Evolutionary conservation across 1,140 invertebrate species (phyloP).

Genomic region (Bursaphelenchus mucronatus): DNA sequence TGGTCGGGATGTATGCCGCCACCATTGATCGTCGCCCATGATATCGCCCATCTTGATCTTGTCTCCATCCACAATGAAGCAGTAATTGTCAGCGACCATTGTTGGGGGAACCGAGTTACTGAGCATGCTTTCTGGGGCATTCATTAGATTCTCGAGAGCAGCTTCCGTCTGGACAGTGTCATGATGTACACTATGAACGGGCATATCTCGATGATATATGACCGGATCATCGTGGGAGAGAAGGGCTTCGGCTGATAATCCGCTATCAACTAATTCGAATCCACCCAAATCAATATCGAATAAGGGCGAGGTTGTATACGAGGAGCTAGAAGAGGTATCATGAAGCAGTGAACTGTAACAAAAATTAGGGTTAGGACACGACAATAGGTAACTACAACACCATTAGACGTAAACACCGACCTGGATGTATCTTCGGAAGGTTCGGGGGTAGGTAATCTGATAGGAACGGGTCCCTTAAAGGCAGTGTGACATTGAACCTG

Average conservation of each 20-base stretch:
- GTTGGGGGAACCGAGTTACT: constrained; percentile 47
- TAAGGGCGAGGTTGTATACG: constrained; percentile 24
- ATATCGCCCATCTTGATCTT: constrained; percentile 56
- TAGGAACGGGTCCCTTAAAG: neutral
- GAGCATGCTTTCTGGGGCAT: constrained; percentile 55
- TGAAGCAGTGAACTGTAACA: constrained; percentile 5
- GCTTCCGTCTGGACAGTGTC: constrained; percentile 60
- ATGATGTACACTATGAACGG: constrained; percentile 60
- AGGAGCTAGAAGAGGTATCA: constrained; percentile 14
- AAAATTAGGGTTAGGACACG: neutral
- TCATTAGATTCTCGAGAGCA: constrained; percentile 60
- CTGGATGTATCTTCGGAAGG: constrained; percentile 5
- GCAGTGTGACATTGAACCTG: neutral
- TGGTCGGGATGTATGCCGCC: constrained; percentile 56
- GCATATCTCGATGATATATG: constrained; percentile 59
- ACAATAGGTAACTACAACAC: too few relatives aligned
- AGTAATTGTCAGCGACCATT: constrained; percentile 59
- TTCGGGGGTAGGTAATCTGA: constrained; percentile 4
- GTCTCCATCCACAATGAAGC: constrained; percentile 57
- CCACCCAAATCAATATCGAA: constrained; percentile 59
- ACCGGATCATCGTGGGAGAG: constrained; percentile 57
- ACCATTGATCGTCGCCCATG: constrained; percentile 60
- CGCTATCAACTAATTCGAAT: constrained; percentile 58
- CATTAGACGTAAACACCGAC: neutral
- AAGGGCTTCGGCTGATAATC: constrained; percentile 52